Percentiles rank a stretch among this genome's conserved stretches.
These are phyloP conservation scores for Drosophila pseudotakahashii DNA, from an alignment of 2,888 invertebrate genomes.

Conservation along the genomic window DNA sequence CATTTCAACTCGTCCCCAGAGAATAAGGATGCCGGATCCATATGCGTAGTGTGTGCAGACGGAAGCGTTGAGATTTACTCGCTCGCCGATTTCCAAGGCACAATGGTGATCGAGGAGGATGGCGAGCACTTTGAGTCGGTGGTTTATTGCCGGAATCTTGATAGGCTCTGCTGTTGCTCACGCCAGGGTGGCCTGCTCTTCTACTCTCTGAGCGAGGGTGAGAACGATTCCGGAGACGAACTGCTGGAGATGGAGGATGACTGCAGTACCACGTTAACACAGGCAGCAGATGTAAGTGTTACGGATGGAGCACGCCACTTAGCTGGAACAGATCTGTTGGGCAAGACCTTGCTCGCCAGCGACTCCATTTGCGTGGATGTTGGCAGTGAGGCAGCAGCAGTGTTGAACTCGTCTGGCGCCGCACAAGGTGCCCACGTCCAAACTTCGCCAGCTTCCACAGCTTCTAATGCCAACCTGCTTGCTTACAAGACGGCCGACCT, in stretches of 20 bases:
- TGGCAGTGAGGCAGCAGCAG: slow-evolving; percentile 34
- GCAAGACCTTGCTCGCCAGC: slow-evolving; percentile 26
- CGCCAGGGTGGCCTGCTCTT: slow-evolving; percentile 92
- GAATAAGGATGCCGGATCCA: slow-evolving; percentile 86
- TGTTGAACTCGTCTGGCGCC: slow-evolving; percentile 9
- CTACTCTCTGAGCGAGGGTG: slow-evolving; percentile 90
- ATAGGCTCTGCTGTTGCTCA: slow-evolving; percentile 93
- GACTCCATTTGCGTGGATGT: slow-evolving; percentile 54
- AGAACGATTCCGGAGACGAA: slow-evolving; percentile 90
- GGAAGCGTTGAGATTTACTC: slow-evolving; percentile 90
- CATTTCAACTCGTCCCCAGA: slow-evolving; percentile 43
- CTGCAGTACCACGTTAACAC: slow-evolving; percentile 70
- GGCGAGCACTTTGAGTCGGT: slow-evolving; percentile 91
- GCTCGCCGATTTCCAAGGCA: slow-evolving; percentile 88
- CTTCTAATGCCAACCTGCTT: slow-evolving; percentile 82
- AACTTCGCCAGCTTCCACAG: slow-evolving; percentile 68
- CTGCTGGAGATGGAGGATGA: slow-evolving; percentile 89
- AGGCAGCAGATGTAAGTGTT: slow-evolving; percentile 70
- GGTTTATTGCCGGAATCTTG: slow-evolving; percentile 94
- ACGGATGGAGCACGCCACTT: slow-evolving; percentile 70
- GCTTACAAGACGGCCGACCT: slow-evolving; percentile 87
- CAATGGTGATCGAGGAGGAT: slow-evolving; percentile 89
- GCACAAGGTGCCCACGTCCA: slow-evolving; percentile 49
- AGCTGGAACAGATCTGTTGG: slow-evolving; percentile 11
- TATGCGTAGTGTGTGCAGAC: slow-evolving; percentile 90